These are phyloP conservation scores for Limnodromus scolopaceus DNA, from an alignment of 2,797 vertebrate genomes.

Conservation along the genomic window DNA sequence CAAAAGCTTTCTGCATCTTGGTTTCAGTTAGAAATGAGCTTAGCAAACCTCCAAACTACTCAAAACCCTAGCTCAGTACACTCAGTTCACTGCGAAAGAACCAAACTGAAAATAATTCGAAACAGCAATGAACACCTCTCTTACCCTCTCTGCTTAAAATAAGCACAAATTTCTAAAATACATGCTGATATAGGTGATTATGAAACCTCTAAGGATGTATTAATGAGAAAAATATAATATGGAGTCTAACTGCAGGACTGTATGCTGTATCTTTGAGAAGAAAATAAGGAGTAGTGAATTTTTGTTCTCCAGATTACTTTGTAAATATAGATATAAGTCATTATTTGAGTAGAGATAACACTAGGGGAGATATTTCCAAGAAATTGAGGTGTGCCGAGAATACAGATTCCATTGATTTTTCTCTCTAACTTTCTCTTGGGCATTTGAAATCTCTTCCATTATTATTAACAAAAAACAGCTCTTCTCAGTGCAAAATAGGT, in stretches of 20 bases:
- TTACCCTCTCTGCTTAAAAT: background rate
- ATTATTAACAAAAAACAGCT: background rate
- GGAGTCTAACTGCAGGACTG: background rate
- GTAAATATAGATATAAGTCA: background rate
- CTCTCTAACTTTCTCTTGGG: background rate
- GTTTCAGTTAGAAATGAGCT: background rate
- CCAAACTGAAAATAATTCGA: background rate
- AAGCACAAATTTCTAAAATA: background rate
- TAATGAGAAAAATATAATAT: background rate
- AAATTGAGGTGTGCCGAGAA: background rate
- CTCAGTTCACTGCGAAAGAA: background rate
- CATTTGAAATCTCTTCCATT: background rate
- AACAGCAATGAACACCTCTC: background rate
- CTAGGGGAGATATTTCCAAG: background rate
- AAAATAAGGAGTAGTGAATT: background rate
- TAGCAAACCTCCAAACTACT: background rate
- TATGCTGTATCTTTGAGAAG: background rate
- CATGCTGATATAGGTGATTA: fast-evolving
- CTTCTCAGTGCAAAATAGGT: background rate
- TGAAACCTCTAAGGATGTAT: background rate
- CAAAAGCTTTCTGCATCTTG: background rate
- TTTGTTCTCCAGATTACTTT: background rate
- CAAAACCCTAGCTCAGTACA: background rate
- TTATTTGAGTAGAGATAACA: background rate
- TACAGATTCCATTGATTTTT: background rate